Evolutionary conservation across 2,113 vertebrate genomes (phyloP).

Genomic region (Furnarius figulus): DNA sequence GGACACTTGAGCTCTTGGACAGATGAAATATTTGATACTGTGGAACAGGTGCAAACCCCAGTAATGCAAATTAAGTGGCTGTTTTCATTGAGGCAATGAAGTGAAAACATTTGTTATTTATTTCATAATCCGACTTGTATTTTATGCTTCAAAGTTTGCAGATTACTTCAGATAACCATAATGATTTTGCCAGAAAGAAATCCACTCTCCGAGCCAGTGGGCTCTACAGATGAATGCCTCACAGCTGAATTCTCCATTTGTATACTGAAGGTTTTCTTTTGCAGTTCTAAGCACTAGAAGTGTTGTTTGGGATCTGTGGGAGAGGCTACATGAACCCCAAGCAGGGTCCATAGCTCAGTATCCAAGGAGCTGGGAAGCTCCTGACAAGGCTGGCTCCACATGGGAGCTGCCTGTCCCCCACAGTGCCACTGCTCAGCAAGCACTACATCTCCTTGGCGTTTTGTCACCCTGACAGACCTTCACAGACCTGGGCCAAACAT

Average conservation of each 20-base stretch:
- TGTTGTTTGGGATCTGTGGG: neutral
- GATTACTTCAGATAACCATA: neutral
- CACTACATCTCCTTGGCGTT: neutral
- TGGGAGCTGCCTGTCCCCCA: neutral
- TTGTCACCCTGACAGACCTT: neutral
- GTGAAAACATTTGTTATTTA: neutral
- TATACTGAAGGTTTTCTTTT: neutral
- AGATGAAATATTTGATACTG: neutral
- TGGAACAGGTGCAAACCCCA: neutral
- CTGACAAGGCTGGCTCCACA: neutral
- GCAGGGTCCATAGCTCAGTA: neutral
- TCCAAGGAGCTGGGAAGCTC: neutral
- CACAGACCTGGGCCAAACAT: neutral
- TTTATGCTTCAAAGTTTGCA: neutral
- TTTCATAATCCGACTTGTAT: neutral
- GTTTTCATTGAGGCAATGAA: neutral
- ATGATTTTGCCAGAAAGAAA: neutral
- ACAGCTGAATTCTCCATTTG: neutral
- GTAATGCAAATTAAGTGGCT: neutral
- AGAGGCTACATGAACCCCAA: neutral
- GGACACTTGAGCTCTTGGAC: neutral
- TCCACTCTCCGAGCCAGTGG: neutral
- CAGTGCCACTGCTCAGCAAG: rapidly evolving
- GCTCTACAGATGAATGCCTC: neutral
- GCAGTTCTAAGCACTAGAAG: neutral